These are phyloP conservation scores for Tigriopus japonicus DNA, from an alignment of 1,140 invertebrate species.

Conservation along the genomic window DNA sequence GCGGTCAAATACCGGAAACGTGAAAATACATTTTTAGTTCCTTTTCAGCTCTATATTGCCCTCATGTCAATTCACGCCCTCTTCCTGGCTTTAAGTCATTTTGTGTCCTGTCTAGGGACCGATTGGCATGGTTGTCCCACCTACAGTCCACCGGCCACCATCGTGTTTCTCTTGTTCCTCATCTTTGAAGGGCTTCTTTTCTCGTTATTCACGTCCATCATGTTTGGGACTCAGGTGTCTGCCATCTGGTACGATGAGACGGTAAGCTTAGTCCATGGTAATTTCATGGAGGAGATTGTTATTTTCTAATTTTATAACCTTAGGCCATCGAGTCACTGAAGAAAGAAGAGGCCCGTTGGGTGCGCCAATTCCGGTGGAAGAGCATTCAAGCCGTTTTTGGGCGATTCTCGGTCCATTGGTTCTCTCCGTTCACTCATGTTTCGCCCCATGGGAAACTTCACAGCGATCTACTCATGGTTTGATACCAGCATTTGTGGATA, in stretches of 20 bases:
- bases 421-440: conserved; percentile 64
- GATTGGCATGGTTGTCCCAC: conserved; percentile 88
- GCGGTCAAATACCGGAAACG: neutral
- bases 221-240: conserved; percentile 91
- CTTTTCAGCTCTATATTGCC: conserved; percentile 89
- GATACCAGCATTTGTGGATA: neutral
- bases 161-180: conserved; percentile 82
- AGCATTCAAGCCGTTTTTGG: conserved; percentile 88
- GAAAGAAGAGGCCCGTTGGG: conserved; percentile 77
- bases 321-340: conserved; percentile 87
- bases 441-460: conserved; percentile 1
- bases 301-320: conserved; percentile 15
- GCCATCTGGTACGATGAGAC: conserved; percentile 98
- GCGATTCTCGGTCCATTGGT: conserved; percentile 75
- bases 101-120: conserved; percentile 72
- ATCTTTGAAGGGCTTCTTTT: conserved; percentile 92
- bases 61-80: conserved; percentile 83
- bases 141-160: conserved; percentile 83
- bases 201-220: conserved; percentile 93
- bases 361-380: conserved; percentile 73
- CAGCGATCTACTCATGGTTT: conserved; percentile 7
- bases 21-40: conserved; percentile 17
- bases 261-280: conserved; percentile 33
- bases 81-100: conserved; percentile 76
- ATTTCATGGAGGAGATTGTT: neutral